A percentile compares a stretch with the other conserved stretches of the same genome.
Evolutionary conservation across 2,797 vertebrate species (phyloP).

Genomic region (Cephalopachus bancanus): DNA sequence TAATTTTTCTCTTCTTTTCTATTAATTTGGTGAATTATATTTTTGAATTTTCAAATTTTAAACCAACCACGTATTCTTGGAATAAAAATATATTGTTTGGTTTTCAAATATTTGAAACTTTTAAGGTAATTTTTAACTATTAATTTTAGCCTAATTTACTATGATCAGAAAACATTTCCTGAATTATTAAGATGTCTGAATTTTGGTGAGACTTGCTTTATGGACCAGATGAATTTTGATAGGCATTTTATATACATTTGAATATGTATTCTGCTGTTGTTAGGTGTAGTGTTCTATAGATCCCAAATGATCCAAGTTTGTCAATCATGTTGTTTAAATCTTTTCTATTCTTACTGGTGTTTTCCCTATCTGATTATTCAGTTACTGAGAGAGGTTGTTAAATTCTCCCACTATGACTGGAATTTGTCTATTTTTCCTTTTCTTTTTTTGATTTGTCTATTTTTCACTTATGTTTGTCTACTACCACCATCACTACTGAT

Average conservation of each 20-base stretch:
- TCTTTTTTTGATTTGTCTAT: not conserved
- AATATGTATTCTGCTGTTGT: not conserved
- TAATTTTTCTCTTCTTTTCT: not conserved
- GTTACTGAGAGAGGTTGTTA: not conserved
- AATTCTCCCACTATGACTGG: not conserved
- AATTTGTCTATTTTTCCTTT: not conserved
- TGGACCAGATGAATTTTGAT: slow-evolving; percentile 20
- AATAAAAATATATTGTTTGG: not conserved
- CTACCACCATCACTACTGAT: not conserved
- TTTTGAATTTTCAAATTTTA: slow-evolving; percentile 14
- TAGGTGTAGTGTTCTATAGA: not conserved
- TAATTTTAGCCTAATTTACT: not conserved
- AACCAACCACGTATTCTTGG: not conserved
- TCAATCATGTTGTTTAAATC: not conserved
- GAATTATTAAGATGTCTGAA: not conserved
- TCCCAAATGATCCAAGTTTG: not conserved
- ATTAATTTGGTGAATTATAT: not conserved
- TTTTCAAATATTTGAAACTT: slow-evolving; percentile 26
- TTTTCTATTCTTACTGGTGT: not conserved
- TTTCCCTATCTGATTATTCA: not conserved
- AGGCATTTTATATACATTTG: not conserved
- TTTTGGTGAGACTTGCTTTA: slow-evolving; percentile 5
- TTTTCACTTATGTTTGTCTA: not conserved
- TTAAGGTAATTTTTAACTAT: not conserved
- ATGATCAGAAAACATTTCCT: not conserved